A percentile compares a stretch with the other conserved stretches of the same genome.
These are phyloP conservation scores for Anguilla obscura DNA, from an alignment of 2,797 vertebrate genomes.

Conservation along the genomic window DNA sequence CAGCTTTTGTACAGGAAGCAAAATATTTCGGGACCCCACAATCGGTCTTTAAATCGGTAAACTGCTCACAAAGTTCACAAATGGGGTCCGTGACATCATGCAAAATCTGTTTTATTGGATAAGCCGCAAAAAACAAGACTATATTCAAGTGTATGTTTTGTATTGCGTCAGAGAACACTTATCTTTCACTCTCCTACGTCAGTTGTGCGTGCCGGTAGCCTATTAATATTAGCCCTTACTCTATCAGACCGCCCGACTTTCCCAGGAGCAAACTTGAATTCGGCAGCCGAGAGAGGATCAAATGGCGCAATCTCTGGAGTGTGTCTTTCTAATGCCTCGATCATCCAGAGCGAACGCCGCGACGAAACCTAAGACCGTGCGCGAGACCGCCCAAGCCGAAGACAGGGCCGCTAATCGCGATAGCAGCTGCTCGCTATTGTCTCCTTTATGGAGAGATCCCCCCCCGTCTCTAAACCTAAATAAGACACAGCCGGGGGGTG, in stretches of 20 bases:
- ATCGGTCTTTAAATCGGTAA: background rate
- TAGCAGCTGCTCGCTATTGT: conserved; percentile 25
- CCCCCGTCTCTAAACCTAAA: conserved; percentile 30
- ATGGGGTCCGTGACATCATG: too few relatives aligned
- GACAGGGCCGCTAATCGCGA: background rate
- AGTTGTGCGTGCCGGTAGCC: background rate
- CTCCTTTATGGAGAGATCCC: background rate
- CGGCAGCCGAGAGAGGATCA: background rate
- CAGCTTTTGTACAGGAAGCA: background rate
- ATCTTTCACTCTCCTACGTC: background rate
- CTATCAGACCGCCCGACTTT: background rate
- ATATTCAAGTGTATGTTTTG: background rate
- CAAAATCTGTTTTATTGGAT: too few relatives aligned
- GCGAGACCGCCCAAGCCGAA: background rate
- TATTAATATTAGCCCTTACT: background rate
- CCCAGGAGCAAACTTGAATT: background rate
- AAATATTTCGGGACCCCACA: background rate
- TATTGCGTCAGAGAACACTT: background rate
- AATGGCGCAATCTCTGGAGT: conserved; percentile 1
- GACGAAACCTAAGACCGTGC: background rate
- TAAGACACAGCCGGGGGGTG: conserved; percentile 35
- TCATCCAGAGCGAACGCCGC: conserved; percentile 17
- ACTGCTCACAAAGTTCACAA: background rate
- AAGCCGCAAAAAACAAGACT: too few relatives aligned
- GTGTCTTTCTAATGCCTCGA: conserved; percentile 21